Evolutionary conservation across 2,888 invertebrate species (phyloP).

Genomic region (Diploptera punctata): DNA sequence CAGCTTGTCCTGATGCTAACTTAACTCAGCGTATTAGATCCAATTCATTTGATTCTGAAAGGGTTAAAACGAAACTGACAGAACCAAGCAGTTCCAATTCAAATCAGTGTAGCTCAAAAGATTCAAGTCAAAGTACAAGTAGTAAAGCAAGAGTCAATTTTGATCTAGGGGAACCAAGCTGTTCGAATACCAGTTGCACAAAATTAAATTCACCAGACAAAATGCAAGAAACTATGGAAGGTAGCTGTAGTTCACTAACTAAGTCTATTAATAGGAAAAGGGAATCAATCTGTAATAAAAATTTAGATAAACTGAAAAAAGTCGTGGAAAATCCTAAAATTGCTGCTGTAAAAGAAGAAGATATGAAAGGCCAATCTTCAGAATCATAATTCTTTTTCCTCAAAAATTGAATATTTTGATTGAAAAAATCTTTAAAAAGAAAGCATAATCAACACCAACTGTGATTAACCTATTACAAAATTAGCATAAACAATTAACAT

Average conservation of each 20-base stretch:
- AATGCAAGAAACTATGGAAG: neutral
- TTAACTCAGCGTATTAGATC: neutral
- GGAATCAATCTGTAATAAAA: neutral
- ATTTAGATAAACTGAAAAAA: neutral
- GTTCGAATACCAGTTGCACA: neutral
- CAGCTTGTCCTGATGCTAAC: neutral
- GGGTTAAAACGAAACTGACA: neutral
- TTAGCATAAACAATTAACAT: too few relatives aligned
- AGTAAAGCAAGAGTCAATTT: constrained; percentile 32
- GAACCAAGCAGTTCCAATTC: constrained; percentile 16
- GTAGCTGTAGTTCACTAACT: neutral
- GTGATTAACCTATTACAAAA: too few relatives aligned
- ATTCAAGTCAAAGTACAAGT: neutral
- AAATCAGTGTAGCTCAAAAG: constrained; percentile 5
- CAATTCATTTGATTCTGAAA: neutral
- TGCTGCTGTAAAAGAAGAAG: neutral
- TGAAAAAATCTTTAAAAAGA: too few relatives aligned
- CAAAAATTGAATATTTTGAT: too few relatives aligned
- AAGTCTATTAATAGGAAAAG: constrained; percentile 11
- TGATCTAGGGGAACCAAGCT: constrained; percentile 23
- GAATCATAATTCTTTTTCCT: too few relatives aligned
- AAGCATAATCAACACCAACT: too few relatives aligned
- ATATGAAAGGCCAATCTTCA: neutral
- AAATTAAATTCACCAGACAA: constrained; percentile 15
- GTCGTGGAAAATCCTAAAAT: neutral